These are phyloP conservation scores for Thamnophis elegans DNA, from an alignment of 2,797 vertebrate species.

Conservation along the genomic window DNA sequence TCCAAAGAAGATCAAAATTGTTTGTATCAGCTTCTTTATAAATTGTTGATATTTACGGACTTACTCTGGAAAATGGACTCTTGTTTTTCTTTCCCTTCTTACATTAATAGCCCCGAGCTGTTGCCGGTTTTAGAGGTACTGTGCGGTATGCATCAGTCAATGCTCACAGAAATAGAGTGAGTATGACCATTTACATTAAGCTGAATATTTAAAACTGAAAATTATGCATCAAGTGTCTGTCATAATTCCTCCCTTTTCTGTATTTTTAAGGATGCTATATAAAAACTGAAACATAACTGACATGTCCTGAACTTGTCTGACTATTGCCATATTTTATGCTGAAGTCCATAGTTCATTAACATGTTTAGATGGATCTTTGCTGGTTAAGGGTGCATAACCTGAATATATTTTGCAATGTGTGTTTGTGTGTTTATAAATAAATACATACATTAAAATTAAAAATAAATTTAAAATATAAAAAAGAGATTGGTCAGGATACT, in stretches of 20 bases:
- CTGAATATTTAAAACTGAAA: constrained; percentile 5
- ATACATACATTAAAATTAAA: not conserved
- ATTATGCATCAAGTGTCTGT: not conserved
- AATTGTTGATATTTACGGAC: not conserved
- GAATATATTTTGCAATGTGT: not conserved
- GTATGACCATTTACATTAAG: constrained; percentile 42
- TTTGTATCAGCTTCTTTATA: not conserved
- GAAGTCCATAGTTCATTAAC: not conserved
- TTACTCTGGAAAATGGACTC: constrained; percentile 28
- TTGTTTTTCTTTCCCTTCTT: constrained; percentile 24
- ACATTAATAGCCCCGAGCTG: constrained; percentile 86
- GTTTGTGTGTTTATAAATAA: not conserved
- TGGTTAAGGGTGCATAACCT: not conserved
- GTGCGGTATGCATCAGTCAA: constrained; percentile 97
- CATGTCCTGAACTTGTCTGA: not conserved
- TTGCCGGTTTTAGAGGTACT: constrained; percentile 96
- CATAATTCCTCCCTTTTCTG: not conserved
- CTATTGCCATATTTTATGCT: not conserved
- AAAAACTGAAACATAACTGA: not conserved
- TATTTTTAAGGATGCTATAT: not conserved
- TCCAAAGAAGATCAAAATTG: not conserved
- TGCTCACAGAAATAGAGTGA: constrained; percentile 95
- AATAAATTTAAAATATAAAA: not conserved
- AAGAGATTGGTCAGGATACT: not conserved
- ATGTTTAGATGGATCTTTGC: not conserved